These are phyloP conservation scores for Drosophila mojavensis DNA, from an alignment of 1,140 invertebrate genomes.

Conservation along the genomic window DNA sequence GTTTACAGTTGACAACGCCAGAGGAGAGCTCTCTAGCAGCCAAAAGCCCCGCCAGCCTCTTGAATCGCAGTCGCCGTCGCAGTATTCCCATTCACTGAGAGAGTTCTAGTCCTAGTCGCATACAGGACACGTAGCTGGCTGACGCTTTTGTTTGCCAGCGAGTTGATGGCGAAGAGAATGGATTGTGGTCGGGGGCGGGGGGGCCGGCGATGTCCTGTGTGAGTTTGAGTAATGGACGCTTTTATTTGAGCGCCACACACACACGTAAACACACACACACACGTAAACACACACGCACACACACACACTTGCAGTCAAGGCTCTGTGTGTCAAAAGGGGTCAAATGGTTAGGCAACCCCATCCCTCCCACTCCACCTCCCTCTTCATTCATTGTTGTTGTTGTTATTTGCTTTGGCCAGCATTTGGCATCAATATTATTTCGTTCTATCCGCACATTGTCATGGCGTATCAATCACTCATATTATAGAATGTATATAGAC, in stretches of 20 bases:
- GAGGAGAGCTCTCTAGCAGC: slow-evolving; percentile 31
- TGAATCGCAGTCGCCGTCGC: slow-evolving; percentile 14
- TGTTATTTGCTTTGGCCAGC: slow-evolving; percentile 42
- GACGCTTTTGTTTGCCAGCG: slow-evolving; percentile 15
- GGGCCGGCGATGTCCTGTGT: slow-evolving; percentile 24
- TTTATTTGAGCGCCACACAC: slow-evolving; percentile 71
- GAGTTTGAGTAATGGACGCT: slow-evolving; percentile 81
- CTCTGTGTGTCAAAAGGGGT: slow-evolving; percentile 75
- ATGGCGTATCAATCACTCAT: slow-evolving; percentile 74
- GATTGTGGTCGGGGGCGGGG: neutral
- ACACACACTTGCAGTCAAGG: slow-evolving; percentile 14
- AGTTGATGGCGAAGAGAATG: neutral
- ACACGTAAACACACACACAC: slow-evolving; percentile 32
- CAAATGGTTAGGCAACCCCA: slow-evolving; percentile 56
- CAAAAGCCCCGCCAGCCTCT: too few relatives aligned
- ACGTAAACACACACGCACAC: slow-evolving; percentile 51
- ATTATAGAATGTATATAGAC: slow-evolving; percentile 22
- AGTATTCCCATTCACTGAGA: neutral
- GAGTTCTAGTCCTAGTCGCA: neutral
- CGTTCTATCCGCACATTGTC: slow-evolving; percentile 47
- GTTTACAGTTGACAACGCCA: slow-evolving; percentile 82
- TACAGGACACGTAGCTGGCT: slow-evolving; percentile 37
- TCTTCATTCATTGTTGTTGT: slow-evolving; percentile 6
- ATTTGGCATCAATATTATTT: slow-evolving; percentile 55
- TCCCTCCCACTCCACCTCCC: neutral